Evolutionary conservation across 1,140 invertebrate species (phyloP), one percentile per base, ranked within the genome.

Genomic region (Lepidotrigona ventralis): DNA sequence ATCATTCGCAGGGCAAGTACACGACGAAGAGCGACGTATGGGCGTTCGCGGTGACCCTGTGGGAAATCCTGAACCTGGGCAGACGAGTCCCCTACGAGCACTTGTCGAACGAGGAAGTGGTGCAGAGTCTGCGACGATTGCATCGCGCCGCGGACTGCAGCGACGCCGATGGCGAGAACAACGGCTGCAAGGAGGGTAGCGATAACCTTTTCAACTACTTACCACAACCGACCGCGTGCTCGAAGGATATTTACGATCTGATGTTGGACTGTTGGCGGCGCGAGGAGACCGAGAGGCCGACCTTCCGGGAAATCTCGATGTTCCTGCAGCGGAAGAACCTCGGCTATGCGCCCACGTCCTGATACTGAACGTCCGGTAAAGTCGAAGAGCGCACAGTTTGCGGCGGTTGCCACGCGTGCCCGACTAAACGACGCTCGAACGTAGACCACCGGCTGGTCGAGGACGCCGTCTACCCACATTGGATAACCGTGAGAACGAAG

Each of bases 211-310:
- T 96, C 93, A 95, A 95, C 85, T 95, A 95, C 87, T 95, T 98
- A 81, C 95, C 96, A 21, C 95, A 96, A 56, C 96, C 97, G 15
- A 94, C 95, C 9, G 95, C 95, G 79, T 97, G 97, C 81, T 97
- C 97, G 8, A 96, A 97, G 89, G 97, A 98, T 92, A 95, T 98
- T 68, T 98, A 97, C 94, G 97, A 98, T 90, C 94, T 98, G 64
- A 98, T 99, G 97, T 94, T 96, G 56, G 97, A 98, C 90, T 99
- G 98, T 92, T 99, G 98, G 98, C 96, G 97, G 80, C 94, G 97
- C 17, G 96, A 97, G 86, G 97, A 97, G 70, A 93, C 94, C 54
- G 96, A 97, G 58, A 93, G 98, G 71, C 98, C 98, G 0, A 96
- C 96, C 54, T 99, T 99, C 94, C 95, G 96, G 63, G 97, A 98